A percentile compares a stretch with the other conserved stretches of the same genome.
These are phyloP conservation scores for Apus apus DNA, from an alignment of 2,113 vertebrate genomes.

Conservation along the genomic window DNA sequence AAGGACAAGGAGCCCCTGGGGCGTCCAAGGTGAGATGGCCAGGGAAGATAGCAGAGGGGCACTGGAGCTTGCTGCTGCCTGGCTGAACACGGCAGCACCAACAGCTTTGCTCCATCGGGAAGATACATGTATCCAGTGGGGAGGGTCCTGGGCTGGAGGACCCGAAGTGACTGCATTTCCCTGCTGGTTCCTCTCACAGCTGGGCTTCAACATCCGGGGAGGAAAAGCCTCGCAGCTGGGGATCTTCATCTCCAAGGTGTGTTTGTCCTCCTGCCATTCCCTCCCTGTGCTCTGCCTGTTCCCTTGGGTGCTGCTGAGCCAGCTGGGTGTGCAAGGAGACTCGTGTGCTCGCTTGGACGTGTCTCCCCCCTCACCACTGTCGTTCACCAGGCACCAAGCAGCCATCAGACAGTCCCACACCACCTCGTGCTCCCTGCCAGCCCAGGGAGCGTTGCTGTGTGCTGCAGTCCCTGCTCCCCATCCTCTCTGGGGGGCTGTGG, in stretches of 20 bases:
- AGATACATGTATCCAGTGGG: rapidly evolving
- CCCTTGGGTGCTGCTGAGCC: not conserved
- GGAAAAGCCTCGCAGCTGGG: constrained; percentile 97
- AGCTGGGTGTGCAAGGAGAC: not conserved
- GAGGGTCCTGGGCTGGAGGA: not conserved
- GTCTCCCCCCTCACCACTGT: not conserved
- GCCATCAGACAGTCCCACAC: not conserved
- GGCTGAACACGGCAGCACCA: not conserved
- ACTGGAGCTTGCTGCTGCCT: not conserved
- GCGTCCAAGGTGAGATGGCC: not conserved
- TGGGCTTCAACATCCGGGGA: constrained; percentile 97
- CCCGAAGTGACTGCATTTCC: not conserved
- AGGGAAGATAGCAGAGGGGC: not conserved
- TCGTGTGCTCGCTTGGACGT: not conserved
- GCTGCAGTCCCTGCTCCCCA: not conserved
- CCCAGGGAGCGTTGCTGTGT: not conserved
- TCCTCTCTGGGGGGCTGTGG: not conserved
- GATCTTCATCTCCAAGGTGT: constrained; percentile 98
- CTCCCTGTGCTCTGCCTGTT: rapidly evolving
- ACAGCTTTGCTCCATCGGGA: not conserved
- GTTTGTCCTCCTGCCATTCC: not conserved
- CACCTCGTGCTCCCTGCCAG: not conserved
- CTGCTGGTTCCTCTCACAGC: constrained; percentile 69
- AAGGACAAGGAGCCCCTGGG: rapidly evolving
- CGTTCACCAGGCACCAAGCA: not conserved